phyloP scores from a whole-genome alignment of 2,888 invertebrate genomes.

The Drosophila seclusa region DNA sequence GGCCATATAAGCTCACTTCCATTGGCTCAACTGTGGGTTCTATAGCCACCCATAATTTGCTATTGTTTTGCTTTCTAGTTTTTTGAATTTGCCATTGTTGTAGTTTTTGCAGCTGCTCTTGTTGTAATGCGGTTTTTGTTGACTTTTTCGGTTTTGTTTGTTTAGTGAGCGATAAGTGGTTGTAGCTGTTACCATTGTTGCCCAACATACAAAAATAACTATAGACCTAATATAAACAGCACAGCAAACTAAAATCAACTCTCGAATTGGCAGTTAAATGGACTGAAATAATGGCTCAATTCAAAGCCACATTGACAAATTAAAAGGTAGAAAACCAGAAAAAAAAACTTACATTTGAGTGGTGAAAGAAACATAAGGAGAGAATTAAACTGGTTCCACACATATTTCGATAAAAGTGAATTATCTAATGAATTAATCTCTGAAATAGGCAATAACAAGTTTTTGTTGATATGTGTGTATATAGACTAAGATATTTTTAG shows the following conservation, averaged over 20 bases:
- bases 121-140: conserved; percentile 48
- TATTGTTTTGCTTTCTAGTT: conserved; percentile 55
- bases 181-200: conserved; percentile 35
- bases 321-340: neutral
- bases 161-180: conserved; percentile 76
- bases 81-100: conserved; percentile 27
- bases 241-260: conserved; percentile 21
- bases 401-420: no score
- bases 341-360: neutral
- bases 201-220: conserved; percentile 19
- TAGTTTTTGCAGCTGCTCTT: conserved; percentile 34
- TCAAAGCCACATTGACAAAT: conserved; percentile 3
- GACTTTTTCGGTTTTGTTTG: conserved; percentile 74
- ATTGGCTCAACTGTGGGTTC: conserved; percentile 35
- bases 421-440: neutral
- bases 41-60: conserved; percentile 53
- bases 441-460: neutral
- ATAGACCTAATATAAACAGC: conserved; percentile 31
- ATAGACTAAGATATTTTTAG: neutral
- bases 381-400: neutral
- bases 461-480: neutral
- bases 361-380: neutral
- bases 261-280: conserved; percentile 46
- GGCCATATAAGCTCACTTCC: conserved; percentile 21
- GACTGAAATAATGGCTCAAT: conserved; percentile 28